Percentiles rank a stretch among this genome's conserved stretches.
Conservation (phyloP, 1,140 invertebrate genomes). For the Drosophila kikkawai region DNA sequence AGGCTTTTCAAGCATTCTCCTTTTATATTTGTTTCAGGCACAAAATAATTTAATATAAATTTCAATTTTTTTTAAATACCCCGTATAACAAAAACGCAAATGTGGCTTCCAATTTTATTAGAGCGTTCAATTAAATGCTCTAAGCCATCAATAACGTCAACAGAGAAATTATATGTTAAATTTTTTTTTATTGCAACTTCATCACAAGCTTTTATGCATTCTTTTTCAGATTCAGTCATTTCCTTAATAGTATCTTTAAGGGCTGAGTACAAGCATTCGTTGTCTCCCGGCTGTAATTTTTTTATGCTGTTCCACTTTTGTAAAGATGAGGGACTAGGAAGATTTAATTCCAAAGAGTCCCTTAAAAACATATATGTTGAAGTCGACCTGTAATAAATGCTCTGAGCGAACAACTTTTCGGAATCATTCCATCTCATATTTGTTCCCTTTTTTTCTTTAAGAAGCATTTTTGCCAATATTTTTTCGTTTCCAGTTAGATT, state of each 20-base stretch:
- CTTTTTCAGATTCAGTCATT: too few relatives aligned
- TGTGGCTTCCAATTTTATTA: slow-evolving; percentile 2
- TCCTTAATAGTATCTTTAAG: too few relatives aligned
- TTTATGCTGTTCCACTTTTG: too few relatives aligned
- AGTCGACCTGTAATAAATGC: too few relatives aligned
- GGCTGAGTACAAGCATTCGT: too few relatives aligned
- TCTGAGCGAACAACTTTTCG: too few relatives aligned
- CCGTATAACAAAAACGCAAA: neutral
- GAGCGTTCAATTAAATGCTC: slow-evolving; percentile 4
- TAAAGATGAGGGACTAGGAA: too few relatives aligned
- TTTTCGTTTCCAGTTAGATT: neutral
- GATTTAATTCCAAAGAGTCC: too few relatives aligned
- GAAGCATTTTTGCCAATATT: neutral
- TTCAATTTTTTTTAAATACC: slow-evolving; percentile 6
- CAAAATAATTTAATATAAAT: slow-evolving; percentile 10
- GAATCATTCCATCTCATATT: too few relatives aligned
- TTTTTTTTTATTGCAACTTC: slow-evolving; percentile 3
- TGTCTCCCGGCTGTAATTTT: too few relatives aligned
- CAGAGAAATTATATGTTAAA: neutral
- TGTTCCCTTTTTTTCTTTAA: neutral
- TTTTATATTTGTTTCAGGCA: neutral
- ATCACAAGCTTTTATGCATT: neutral
- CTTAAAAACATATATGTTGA: too few relatives aligned
- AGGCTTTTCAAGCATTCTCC: too few relatives aligned
- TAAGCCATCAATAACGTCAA: slow-evolving; percentile 2